Conservation (phyloP, 2,797 vertebrate species). For the Clamator glandarius region DNA sequence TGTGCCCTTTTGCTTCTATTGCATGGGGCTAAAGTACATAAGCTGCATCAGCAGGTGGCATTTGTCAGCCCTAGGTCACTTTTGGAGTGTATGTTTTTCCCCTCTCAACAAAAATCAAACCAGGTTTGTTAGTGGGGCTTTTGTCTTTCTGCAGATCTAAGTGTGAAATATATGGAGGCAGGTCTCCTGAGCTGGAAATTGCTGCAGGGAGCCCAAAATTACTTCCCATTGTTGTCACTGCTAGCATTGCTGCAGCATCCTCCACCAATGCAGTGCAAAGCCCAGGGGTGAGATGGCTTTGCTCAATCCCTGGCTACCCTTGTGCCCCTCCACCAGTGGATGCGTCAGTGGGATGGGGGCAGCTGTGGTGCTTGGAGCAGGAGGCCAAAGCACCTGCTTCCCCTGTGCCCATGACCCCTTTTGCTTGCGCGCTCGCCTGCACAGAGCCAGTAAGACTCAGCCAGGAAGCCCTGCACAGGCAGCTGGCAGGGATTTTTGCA, state of each 20-base stretch:
- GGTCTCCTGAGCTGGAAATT: not conserved
- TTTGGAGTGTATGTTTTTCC: not conserved
- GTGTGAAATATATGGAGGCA: not conserved
- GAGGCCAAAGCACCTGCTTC: not conserved
- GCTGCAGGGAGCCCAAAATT: not conserved
- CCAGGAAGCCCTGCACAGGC: rapidly evolving
- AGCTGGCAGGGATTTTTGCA: constrained; percentile 51
- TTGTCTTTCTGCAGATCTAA: not conserved
- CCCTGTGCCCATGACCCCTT: rapidly evolving
- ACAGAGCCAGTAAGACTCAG: not conserved
- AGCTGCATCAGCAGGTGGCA: not conserved
- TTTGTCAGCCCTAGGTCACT: not conserved
- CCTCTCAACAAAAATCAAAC: not conserved
- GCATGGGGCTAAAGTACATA: not conserved
- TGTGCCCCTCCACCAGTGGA: not conserved
- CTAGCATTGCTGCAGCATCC: not conserved
- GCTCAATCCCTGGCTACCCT: rapidly evolving
- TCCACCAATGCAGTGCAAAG: too few relatives aligned
- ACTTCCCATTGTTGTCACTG: not conserved
- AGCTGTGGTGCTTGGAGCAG: rapidly evolving
- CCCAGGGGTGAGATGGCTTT: rapidly evolving
- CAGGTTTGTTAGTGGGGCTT: not conserved
- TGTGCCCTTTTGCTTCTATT: not conserved
- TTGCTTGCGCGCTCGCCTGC: not conserved
- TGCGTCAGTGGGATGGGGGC: not conserved